Base-by-base conservation (phyloP, 1,140 invertebrate genomes). In the Drosophila pallidifrons region DNA sequence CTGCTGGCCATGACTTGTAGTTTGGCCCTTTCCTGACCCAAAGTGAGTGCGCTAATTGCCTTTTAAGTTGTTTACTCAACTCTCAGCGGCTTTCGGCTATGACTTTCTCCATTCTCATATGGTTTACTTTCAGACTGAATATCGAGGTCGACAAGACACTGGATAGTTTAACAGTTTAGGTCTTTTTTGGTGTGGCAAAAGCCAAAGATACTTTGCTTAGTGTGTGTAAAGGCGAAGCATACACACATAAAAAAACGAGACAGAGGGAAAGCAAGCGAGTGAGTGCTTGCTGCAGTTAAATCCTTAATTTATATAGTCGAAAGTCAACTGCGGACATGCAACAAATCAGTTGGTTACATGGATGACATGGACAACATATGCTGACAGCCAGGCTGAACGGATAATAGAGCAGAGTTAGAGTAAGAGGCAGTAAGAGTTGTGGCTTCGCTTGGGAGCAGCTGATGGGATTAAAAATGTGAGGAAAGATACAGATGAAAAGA, bases 41-140 rank as follows among this genome's bases (percentile, higher is more conserved):
- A 63, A 46, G 41, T 61, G 64, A 79, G 76, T 79, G 82, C 83
- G 83, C 82, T 86, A 86, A 86, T 86, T 86, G 83, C 68, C 83
- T 79, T 86, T 86, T 86, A 86, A 88, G 83, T 82, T 88, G 83
- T 86, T 86, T 72, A 69, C 79, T 69, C 20, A 82, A 63, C 80
- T 67, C 86, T 88, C 72, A 52, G 47, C 38, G 78, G 77, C 45
- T 67, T 75, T 58, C 16, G 64, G 46, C 46, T 75, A 54, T 10
- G 59, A 43, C 46, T 61, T 82, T 52, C 57, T 45, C 45, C 35
- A 25, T 25, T 16, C 11, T 38, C 46, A 71, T 57, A 38, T 65
- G 54, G 59, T 10, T 41, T 35, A 63, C 65, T 51, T 60, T 57
- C 32, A 41, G 52, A 25, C 30, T 32, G 38, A 59, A 47, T 68